Evolutionary conservation across 2,797 vertebrate species (phyloP), one percentile per base, ranked within the genome.

Genomic region (Astyanax mexicanus): DNA sequence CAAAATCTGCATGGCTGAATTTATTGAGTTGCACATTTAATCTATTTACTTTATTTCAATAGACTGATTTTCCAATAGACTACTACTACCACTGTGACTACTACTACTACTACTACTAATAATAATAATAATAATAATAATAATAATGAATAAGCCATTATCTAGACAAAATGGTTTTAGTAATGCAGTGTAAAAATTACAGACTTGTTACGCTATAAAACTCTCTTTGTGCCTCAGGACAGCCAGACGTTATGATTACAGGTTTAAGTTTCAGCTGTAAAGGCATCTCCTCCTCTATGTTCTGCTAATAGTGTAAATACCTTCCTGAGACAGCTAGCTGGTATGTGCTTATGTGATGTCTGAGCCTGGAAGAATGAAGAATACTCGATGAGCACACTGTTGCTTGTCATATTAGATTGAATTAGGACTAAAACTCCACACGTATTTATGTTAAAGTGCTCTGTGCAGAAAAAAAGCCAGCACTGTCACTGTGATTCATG

Each of bases 391-490:
- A 35, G 44, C 5, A 60, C 23, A 49, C 19, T 17, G 19, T 12
- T 73, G 42, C 55, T 19, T 47, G 57, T 62, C 27, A 35, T n/a
- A 78, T 58, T 66, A 40, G 42, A 72, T 40, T 70, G 40, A 64
- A 54, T 62, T 64, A 64, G 55, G 32, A 62, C 42, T 21, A 62
- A 76, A 70, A 69, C 27, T 44, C 49, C 29, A 7, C 29, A 54
- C 52, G 69, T 8, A 32, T 70, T 68, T 69, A 49, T 44, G 49
- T 11, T n/a, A 64, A 55, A 65, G 37, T 49, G 32, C 51, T 38
- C 62, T 84, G 88, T 89, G 89, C 88, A 91, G 81, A 49, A 25
- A 73, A 58, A 92, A 93, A 92, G 91, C 90, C 90, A 91, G 87
- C 89, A 90, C 88, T 90, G 86, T 89, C 83, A 88, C 83, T 88